Base-by-base conservation (phyloP, 2,888 invertebrate genomes). In the Agonopterix alstromeriana region DNA sequence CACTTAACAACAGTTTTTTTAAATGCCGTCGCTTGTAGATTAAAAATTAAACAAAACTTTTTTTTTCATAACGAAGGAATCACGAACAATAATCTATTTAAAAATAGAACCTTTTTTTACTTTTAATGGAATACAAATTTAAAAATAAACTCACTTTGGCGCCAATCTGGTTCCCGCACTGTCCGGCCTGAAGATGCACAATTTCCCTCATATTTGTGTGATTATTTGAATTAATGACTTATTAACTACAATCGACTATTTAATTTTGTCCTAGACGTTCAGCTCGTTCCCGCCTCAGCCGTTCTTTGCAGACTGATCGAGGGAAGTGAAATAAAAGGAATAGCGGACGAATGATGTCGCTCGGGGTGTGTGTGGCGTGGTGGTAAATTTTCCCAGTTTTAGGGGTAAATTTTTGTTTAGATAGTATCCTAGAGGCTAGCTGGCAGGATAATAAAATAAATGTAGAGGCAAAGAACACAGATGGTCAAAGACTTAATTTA, bases 111-210 rank as follows among this genome's bases (percentile, higher is more conserved):
- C 5, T 17, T 27, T 27, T 7, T 27, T 27, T 27, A 27, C 5
- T 27, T 7, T 27, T 7, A 1, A 27, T 2, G 10, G 10, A 38
- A 9, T 38, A 55, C 0, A 48, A 59, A 58, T 57, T 51, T 57
- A 51, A 54, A 60, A 55, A 58, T 48, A 14, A 46, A 83, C 87
- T 82, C 57, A 90, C 90, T 79, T 88, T 90, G 43, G 90, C 87
- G 67, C 95, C 95, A 66, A 95, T 95, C 88, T 95, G 95, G 89
- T 95, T 95, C 49, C 95, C 95, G 87, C 95, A 95, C 84, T 95
- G 95, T 66, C 95, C 95, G 57, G 93, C 94, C 77, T 95, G 95
- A 48, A 95, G 90, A 69, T 94, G 94, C 71, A 95, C 94, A 70
- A 95, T 95, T 90, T 95, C 95, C 87, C 95, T 92, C 95, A 95